Evolutionary conservation across 1,140 invertebrate species (phyloP).

Genomic region (Druon quercuslanigerum): DNA sequence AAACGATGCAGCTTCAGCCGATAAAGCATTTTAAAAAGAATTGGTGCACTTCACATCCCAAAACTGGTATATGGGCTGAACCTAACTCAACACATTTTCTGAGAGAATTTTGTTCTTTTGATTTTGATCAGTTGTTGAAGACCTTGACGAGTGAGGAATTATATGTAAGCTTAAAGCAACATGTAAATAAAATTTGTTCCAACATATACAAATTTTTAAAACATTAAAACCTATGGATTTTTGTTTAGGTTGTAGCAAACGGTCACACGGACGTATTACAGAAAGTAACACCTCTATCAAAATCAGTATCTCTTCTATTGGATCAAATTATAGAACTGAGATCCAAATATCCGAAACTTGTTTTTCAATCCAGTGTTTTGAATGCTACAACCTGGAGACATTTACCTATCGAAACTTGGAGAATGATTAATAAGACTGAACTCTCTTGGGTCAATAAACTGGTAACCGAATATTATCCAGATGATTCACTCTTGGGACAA

Average conservation of each 20-base stretch:
- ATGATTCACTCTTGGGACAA: conserved; percentile 1
- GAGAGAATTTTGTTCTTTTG: conserved; percentile 63
- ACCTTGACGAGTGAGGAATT: conserved; percentile 63
- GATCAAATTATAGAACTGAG: conserved; percentile 47
- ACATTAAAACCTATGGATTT: no score
- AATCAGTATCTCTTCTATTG: conserved; percentile 46
- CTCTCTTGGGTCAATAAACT: conserved; percentile 57
- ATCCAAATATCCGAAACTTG: conserved; percentile 32
- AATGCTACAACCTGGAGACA: conserved; percentile 62
- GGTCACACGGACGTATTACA: conserved; percentile 24
- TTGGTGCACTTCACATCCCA: conserved; percentile 59
- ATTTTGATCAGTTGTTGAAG: conserved; percentile 61
- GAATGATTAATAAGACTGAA: conserved; percentile 48
- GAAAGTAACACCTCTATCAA: conserved; percentile 47
- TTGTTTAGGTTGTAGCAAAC: conserved; percentile 39
- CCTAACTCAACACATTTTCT: conserved; percentile 56
- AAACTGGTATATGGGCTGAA: conserved; percentile 59
- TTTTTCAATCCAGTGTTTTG: conserved; percentile 58
- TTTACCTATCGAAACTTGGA: conserved; percentile 59
- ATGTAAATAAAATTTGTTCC: not conserved
- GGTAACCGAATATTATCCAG: conserved; percentile 9
- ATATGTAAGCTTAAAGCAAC: conserved; percentile 50
- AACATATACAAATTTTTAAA: not conserved
- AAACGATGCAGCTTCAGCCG: conserved; percentile 32
- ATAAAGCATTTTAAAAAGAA: conserved; percentile 52